Evolutionary conservation across 2,888 invertebrate species (phyloP).

Genomic region (Lithophane ornitopus): DNA sequence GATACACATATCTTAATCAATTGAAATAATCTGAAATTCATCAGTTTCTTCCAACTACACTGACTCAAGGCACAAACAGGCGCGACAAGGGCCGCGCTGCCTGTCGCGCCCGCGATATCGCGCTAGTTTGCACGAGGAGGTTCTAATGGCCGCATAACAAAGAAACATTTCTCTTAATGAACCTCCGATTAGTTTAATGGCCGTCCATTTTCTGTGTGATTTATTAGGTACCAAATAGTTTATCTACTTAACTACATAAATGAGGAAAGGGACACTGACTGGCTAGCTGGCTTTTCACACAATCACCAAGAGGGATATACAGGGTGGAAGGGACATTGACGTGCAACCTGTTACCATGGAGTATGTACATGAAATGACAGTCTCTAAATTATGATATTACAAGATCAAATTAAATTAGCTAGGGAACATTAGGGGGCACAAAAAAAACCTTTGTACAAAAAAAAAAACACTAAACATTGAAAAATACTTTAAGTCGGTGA

Average conservation of each 20-base stretch:
- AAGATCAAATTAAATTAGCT: too few relatives aligned
- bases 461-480: too few relatives aligned
- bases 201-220: slow-evolving; percentile 19
- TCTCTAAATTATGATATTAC: not conserved
- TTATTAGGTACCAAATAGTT: slow-evolving; percentile 12
- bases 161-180: slow-evolving; percentile 17
- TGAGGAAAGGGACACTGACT: not conserved
- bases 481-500: too few relatives aligned
- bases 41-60: not conserved
- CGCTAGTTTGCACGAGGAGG: too few relatives aligned
- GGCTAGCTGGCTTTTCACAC: too few relatives aligned
- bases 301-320: not conserved
- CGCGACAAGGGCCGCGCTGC: too few relatives aligned
- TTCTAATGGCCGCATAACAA: slow-evolving; percentile 25
- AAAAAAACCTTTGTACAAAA: too few relatives aligned
- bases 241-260: not conserved
- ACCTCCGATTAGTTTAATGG: slow-evolving; percentile 32
- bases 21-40: not conserved
- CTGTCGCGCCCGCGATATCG: too few relatives aligned
- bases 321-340: too few relatives aligned
- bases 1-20: not conserved
- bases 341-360: too few relatives aligned
- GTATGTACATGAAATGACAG: too few relatives aligned
- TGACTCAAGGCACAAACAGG: not conserved
- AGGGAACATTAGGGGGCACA: too few relatives aligned